These are phyloP conservation scores for Aleiodes testaceus DNA, from an alignment of 2,888 invertebrate species.

Conservation along the genomic window DNA sequence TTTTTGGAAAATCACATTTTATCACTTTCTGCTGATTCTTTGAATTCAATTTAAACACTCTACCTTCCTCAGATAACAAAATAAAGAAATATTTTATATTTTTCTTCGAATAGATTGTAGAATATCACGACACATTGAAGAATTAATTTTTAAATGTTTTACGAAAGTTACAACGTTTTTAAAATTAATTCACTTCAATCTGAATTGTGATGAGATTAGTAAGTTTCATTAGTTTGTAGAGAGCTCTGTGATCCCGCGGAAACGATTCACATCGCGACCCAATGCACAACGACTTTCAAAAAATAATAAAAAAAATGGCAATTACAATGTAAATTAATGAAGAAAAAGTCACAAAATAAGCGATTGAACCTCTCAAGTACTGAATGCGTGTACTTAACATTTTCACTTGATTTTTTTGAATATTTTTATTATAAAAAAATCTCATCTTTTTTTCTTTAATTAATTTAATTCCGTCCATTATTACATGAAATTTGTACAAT, in stretches of 20 bases:
- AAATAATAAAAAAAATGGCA: slow-evolving; percentile 40
- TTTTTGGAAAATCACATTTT: too few species aligned
- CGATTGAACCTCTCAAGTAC: slow-evolving; percentile 17
- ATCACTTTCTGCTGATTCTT: neutral
- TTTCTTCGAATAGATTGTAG: slow-evolving; percentile 25
- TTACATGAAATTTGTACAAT: slow-evolving; percentile 9
- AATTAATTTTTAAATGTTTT: slow-evolving; percentile 4
- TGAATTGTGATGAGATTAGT: neutral
- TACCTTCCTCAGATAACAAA: slow-evolving; percentile 17
- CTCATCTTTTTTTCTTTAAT: slow-evolving; percentile 2
- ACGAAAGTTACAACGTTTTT: neutral
- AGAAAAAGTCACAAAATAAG: slow-evolving; percentile 5
- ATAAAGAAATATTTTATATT: slow-evolving; percentile 19
- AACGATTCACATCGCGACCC: slow-evolving; percentile 27
- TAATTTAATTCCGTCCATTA: slow-evolving; percentile 35
- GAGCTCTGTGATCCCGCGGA: slow-evolving; percentile 41
- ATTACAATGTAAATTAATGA: slow-evolving; percentile 13
- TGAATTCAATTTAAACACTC: neutral
- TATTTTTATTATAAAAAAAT: neutral
- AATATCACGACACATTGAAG: neutral
- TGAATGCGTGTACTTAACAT: slow-evolving; percentile 22
- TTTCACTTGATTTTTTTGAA: slow-evolving; percentile 35
- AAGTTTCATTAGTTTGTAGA: slow-evolving; percentile 29
- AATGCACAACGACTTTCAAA: slow-evolving; percentile 48
- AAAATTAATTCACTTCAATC: neutral